Percentiles rank a stretch among this genome's conserved stretches.
phyloP scores from a whole-genome alignment of 2,797 vertebrate species.

The Eremophila alpestris region DNA sequence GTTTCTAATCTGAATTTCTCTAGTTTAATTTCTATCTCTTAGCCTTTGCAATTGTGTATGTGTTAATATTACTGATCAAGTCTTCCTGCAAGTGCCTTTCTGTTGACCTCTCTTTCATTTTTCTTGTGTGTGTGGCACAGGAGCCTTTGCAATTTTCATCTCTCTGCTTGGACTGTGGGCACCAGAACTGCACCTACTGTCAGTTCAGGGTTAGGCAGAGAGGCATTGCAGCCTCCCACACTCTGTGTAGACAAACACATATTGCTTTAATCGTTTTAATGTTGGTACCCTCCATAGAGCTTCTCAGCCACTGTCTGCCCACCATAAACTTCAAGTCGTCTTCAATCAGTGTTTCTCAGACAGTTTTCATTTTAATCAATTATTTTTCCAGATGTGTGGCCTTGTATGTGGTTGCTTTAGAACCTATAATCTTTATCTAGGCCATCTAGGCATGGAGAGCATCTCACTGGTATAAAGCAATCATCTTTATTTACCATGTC shows the following conservation, averaged over 20 bases:
- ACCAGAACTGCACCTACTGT: background rate
- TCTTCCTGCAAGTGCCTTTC: background rate
- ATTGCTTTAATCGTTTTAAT: background rate
- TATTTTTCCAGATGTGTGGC: constrained; percentile 8
- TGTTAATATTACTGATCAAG: background rate
- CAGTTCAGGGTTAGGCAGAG: background rate
- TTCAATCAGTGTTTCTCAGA: background rate
- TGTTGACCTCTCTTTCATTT: background rate
- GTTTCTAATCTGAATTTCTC: background rate
- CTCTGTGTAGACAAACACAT: background rate
- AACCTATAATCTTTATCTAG: background rate
- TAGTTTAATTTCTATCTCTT: background rate
- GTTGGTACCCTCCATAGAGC: background rate
- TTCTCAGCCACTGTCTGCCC: background rate
- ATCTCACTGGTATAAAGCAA: background rate
- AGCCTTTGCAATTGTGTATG: background rate
- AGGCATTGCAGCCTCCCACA: background rate
- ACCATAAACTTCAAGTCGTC: background rate
- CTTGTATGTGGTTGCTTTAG: constrained; percentile 2
- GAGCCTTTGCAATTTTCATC: background rate
- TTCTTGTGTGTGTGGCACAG: background rate
- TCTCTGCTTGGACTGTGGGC: background rate
- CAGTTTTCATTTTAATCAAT: background rate
- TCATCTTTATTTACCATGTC: constrained; percentile 29
- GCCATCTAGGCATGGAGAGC: background rate